Evolutionary conservation across 2,888 invertebrate species (phyloP), one percentile per base, ranked within the genome.

Genomic region (Hypsopygia costalis): DNA sequence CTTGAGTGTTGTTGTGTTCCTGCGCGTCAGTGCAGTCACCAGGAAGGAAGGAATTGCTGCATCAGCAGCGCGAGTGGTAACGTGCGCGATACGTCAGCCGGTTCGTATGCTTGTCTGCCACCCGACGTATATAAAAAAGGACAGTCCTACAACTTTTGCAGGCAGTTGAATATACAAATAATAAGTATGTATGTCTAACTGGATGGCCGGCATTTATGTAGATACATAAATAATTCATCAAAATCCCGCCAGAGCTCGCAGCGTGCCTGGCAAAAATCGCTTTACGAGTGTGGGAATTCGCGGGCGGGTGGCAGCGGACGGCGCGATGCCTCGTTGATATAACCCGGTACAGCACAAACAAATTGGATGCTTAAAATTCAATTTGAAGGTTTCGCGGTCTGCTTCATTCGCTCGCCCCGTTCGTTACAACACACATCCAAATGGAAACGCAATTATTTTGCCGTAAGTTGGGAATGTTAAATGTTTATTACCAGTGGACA

Each of bases 291-390:
- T 73, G 75, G 73, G 66, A 75, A 72, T 59, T 58, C 44, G 54
- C 58, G 61, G 43, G 38, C 36, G 46, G 46, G 36, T 4, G 46
- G 41, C 44, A 44, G 51, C 51, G 43, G 52, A 4, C 16, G 44
- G 43, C 45, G 50, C 55, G 63, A 59, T 58, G 51, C 57, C 58
- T 51, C 62, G 66, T 67, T 69, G 63, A 69, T 71, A 73, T 16
- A 16, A 16, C 16, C 50, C 75, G 66, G 74, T 68, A 67, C 72
- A 68, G 74, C 68, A 71, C 79, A 81, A 87, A 86, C 87, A 86
- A 86, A 87, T 87, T 87, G 87, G 82, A 87, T 81, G 83, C 87
- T 86, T 87, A 86, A 87, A 87, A 87, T 87, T 87, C 87, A 87
- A 87, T 87, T 86, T 85, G 75, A 85, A 86, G 85, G 87, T 86